Conservation (phyloP, 2,797 vertebrate genomes). For the Falco rusticolus region DNA sequence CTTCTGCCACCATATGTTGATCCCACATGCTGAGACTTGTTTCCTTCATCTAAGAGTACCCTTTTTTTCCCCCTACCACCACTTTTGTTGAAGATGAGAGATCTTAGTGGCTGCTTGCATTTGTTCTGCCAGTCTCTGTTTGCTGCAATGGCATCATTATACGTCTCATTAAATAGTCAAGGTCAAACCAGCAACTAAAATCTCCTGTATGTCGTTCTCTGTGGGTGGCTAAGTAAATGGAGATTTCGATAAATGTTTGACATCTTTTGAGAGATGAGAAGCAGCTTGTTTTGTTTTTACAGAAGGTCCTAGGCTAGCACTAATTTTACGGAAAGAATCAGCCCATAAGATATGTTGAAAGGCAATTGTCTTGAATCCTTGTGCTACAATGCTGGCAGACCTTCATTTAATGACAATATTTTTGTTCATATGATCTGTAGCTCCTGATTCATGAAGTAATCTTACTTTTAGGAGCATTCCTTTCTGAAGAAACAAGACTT, state of each 20-base stretch:
- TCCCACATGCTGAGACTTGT: not conserved
- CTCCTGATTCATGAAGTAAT: not conserved
- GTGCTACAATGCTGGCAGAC: not conserved
- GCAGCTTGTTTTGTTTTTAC: not conserved
- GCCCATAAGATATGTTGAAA: not conserved
- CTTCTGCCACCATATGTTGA: not conserved
- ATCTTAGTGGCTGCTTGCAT: not conserved
- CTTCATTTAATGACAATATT: not conserved
- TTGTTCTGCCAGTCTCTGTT: not conserved
- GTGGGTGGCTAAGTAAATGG: slow-evolving; percentile 28
- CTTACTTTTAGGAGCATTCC: not conserved
- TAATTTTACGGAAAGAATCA: not conserved
- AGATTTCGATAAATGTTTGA: slow-evolving; percentile 45
- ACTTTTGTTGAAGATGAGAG: not conserved
- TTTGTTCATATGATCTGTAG: not conserved
- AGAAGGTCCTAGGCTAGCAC: not conserved
- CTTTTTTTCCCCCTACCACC: not conserved
- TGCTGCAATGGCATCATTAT: not conserved
- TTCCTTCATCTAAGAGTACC: not conserved
- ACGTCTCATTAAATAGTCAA: slow-evolving; percentile 30
- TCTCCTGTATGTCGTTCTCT: not conserved
- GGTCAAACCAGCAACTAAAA: slow-evolving; percentile 37
- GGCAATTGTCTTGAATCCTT: not conserved
- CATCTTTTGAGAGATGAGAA: not conserved
- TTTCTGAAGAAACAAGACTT: not conserved